phyloP scores from a whole-genome alignment of 1,140 invertebrate genomes.

The Zaprionus gabonicus region DNA sequence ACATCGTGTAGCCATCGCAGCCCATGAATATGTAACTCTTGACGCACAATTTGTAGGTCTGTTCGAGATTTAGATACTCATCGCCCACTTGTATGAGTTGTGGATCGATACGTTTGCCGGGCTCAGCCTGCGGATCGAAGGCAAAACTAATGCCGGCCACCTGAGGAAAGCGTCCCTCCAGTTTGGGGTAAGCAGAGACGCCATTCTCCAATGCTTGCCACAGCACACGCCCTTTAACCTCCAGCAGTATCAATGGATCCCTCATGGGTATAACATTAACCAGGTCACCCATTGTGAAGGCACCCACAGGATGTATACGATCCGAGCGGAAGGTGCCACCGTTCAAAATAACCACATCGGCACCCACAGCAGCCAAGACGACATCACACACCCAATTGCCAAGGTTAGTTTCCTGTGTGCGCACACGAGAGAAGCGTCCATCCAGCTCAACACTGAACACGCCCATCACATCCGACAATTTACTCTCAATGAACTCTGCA shows the following conservation, averaged over 20 bases:
- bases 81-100: conserved; percentile 92
- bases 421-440: conserved; percentile 91
- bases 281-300: conserved; percentile 93
- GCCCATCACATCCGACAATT: conserved; percentile 93
- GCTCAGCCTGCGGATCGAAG: conserved; percentile 91
- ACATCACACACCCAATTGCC: conserved; percentile 96
- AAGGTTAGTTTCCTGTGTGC: conserved; percentile 94
- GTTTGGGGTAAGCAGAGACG: conserved; percentile 89
- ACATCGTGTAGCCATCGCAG: conserved; percentile 93
- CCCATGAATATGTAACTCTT: conserved; percentile 92
- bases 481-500: conserved; percentile 90
- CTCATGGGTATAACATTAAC: conserved; percentile 93
- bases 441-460: conserved; percentile 93
- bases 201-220: conserved; percentile 92
- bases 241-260: conserved; percentile 92
- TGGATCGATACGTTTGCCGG: conserved; percentile 89
- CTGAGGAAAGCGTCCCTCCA: conserved; percentile 93
- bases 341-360: conserved; percentile 93
- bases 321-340: conserved; percentile 89
- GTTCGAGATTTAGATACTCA: conserved; percentile 90
- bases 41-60: conserved; percentile 91
- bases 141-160: conserved; percentile 91
- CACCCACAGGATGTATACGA: conserved; percentile 90
- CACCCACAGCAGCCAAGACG: conserved; percentile 91
- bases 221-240: conserved; percentile 87